A percentile compares a stretch with the other conserved stretches of the same genome.
These are phyloP conservation scores for Electrona antarctica DNA, from an alignment of 2,113 vertebrate genomes.

Conservation along the genomic window DNA sequence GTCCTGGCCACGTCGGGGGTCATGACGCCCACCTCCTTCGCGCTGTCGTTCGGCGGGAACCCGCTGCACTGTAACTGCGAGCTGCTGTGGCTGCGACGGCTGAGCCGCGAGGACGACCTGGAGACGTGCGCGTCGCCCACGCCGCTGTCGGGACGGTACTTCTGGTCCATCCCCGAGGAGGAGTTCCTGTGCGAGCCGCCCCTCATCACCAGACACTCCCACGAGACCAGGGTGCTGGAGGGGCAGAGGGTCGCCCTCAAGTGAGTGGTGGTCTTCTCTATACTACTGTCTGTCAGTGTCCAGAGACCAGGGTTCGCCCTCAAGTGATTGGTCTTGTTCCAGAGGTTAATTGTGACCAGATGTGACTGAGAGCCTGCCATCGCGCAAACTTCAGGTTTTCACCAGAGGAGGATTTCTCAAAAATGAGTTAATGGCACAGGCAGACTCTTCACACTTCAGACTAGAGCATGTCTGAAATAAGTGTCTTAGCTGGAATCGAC, in stretches of 20 bases:
- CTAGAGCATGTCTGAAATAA: too few relatives aligned
- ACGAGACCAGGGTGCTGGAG: constrained; percentile 94
- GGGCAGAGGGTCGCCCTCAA: constrained; percentile 92
- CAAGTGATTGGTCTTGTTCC: too few relatives aligned
- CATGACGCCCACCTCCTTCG: constrained; percentile 88
- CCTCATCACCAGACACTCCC: constrained; percentile 94
- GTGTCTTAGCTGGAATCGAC: too few relatives aligned
- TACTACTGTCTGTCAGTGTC: too few relatives aligned
- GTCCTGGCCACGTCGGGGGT: constrained; percentile 92
- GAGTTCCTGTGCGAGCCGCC: constrained; percentile 97
- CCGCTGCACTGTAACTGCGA: constrained; percentile 99
- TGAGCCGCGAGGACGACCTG: constrained; percentile 95
- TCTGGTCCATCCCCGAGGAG: constrained; percentile 97
- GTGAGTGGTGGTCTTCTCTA: constrained; percentile 40
- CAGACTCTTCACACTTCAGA: too few relatives aligned
- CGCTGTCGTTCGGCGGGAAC: constrained; percentile 95
- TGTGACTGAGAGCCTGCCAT: too few relatives aligned
- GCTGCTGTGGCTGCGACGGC: constrained; percentile 91
- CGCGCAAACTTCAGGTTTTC: too few relatives aligned
- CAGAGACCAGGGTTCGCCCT: too few relatives aligned
- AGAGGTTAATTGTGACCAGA: too few relatives aligned
- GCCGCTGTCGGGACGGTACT: constrained; percentile 92
- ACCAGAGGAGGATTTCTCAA: too few relatives aligned
- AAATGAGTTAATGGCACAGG: too few relatives aligned
- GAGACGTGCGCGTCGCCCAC: constrained; percentile 95